Conservation (phyloP, 1,140 invertebrate genomes). For the Trinorchestia longiramus region DNA sequence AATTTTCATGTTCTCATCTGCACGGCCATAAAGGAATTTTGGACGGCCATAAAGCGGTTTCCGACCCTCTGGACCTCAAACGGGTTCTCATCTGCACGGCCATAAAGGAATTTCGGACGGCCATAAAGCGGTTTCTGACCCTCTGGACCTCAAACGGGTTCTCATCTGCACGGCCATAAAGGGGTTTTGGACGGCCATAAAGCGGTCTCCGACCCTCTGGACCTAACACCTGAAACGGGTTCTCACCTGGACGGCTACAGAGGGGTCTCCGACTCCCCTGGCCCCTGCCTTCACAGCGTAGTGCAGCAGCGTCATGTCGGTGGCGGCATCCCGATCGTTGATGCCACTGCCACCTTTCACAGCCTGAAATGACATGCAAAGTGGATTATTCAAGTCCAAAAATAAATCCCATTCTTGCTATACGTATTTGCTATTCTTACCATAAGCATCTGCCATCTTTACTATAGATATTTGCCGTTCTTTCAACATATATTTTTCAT, state of each 20-base stretch:
- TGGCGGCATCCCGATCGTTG: constrained; percentile 72
- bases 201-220: constrained; percentile 51
- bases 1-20: too few species aligned
- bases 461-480: too few species aligned
- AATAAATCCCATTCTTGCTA: too few species aligned
- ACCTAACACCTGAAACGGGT: constrained; percentile 74
- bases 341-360: constrained; percentile 67
- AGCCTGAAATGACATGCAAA: constrained; percentile 62
- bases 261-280: constrained; percentile 72
- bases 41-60: neutral
- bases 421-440: too few species aligned
- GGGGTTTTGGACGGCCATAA: neutral
- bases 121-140: neutral
- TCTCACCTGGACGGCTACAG: constrained; percentile 67
- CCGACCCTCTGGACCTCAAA: too few species aligned
- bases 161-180: too few species aligned
- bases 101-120: neutral
- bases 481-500: too few species aligned
- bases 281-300: constrained; percentile 75
- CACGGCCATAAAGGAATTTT: too few species aligned
- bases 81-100: too few species aligned
- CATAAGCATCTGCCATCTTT: too few species aligned
- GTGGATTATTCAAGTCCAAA: neutral
- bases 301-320: constrained; percentile 75
- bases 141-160: too few species aligned